Conservation (phyloP, 2,797 vertebrate species). For the Telmatherina bonti region DNA sequence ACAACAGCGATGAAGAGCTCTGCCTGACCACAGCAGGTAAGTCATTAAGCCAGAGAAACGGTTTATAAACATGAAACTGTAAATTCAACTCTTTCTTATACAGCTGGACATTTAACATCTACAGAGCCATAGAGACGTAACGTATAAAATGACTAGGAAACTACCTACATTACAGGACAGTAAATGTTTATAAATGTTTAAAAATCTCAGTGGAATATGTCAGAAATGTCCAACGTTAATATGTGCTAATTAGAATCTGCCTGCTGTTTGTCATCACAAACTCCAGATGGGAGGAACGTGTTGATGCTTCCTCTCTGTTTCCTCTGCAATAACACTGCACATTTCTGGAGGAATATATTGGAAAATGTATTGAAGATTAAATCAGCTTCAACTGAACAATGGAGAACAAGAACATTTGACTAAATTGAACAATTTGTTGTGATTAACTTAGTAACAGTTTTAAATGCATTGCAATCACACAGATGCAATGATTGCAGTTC, state of each 20-base stretch:
- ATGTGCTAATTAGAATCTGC: neutral
- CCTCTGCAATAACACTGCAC: too few relatives aligned
- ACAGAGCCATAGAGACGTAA: neutral
- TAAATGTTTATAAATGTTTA: neutral
- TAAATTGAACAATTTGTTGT: neutral
- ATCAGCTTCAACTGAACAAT: neutral
- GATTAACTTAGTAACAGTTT: neutral
- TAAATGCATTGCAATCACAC: neutral
- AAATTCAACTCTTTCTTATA: neutral
- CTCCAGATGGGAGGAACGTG: neutral
- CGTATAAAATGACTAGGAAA: neutral
- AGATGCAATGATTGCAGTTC: neutral
- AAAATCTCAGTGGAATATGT: too few relatives aligned
- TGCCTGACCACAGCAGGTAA: constrained; percentile 93
- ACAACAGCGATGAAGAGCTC: constrained; percentile 96
- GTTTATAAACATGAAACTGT: neutral
- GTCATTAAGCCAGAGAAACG: constrained; percentile 5
- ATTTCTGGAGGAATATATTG: neutral
- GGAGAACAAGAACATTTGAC: neutral
- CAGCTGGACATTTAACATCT: neutral
- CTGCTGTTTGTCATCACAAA: neutral
- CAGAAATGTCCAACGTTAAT: neutral
- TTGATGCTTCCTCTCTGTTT: neutral
- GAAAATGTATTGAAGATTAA: neutral
- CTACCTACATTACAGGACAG: neutral